phyloP scores from a whole-genome alignment of 2,113 vertebrate species.

The Fregata magnificens region DNA sequence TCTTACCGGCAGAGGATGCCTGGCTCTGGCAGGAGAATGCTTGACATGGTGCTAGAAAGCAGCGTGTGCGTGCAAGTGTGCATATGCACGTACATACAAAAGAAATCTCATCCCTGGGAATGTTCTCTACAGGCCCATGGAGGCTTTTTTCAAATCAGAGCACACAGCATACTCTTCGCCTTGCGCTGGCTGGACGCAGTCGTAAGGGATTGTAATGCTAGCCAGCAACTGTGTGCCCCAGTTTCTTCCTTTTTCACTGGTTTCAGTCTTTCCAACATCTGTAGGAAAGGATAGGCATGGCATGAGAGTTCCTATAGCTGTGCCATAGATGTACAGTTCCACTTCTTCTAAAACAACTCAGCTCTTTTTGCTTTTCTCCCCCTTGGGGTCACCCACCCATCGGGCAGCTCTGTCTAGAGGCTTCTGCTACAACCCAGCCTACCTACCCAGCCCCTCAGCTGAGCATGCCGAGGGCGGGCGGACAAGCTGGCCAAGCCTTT shows the following conservation, averaged over 20 bases:
- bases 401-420: not conserved
- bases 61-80: not conserved
- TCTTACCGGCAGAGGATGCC: not conserved
- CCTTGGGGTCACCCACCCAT: not conserved
- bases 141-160: not conserved
- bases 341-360: not conserved
- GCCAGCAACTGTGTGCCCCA: not conserved
- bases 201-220: not conserved
- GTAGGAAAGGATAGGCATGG: not conserved
- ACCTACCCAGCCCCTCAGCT: not conserved
- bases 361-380: not conserved
- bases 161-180: not conserved
- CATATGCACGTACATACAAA: not conserved
- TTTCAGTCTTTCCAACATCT: not conserved
- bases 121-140: fast-evolving
- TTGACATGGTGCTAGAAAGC: not conserved
- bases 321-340: not conserved
- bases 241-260: not conserved
- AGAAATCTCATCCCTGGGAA: not conserved
- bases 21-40: not conserved
- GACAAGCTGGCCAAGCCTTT: not conserved
- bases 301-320: not conserved
- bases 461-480: fast-evolving
- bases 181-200: not conserved
- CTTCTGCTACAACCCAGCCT: not conserved